These are phyloP conservation scores for Caradrina kadenii DNA, from an alignment of 2,888 invertebrate genomes.

Conservation along the genomic window DNA sequence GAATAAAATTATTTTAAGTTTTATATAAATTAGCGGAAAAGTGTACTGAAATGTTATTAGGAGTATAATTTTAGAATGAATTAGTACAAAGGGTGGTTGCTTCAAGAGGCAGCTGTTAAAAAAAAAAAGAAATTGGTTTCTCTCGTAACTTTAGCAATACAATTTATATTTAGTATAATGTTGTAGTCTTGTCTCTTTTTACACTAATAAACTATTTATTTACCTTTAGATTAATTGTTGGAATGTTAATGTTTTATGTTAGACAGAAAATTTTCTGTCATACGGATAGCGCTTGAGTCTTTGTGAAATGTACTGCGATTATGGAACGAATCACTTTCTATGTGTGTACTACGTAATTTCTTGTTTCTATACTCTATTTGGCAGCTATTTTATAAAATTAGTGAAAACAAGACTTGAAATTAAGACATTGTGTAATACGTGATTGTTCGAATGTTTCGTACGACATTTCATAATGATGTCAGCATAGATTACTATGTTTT, in stretches of 20 bases:
- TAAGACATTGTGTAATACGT: slow-evolving; percentile 52
- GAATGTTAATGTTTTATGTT: slow-evolving; percentile 81
- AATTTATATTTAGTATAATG: slow-evolving; percentile 78
- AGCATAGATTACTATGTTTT: slow-evolving; percentile 52
- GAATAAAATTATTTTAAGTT: slow-evolving; percentile 58
- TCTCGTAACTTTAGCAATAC: slow-evolving; percentile 79
- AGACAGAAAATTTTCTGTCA: slow-evolving; percentile 68
- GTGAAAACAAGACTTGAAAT: slow-evolving; percentile 42
- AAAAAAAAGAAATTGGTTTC: slow-evolving; percentile 77
- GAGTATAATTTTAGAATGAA: slow-evolving; percentile 70
- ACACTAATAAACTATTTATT: slow-evolving; percentile 78
- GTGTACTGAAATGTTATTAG: slow-evolving; percentile 67
- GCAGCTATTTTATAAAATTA: slow-evolving; percentile 38
- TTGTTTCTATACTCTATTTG: slow-evolving; percentile 22
- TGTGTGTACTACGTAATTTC: slow-evolving; percentile 26
- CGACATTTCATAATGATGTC: slow-evolving; percentile 59
- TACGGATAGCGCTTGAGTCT: slow-evolving; percentile 48
- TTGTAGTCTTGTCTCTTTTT: slow-evolving; percentile 77
- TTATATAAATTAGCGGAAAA: slow-evolving; percentile 66
- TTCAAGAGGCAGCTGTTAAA: slow-evolving; percentile 71
- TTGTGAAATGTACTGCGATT: slow-evolving; percentile 61
- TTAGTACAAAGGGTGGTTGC: slow-evolving; percentile 82
- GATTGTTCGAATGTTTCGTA: slow-evolving; percentile 34
- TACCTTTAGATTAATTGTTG: slow-evolving; percentile 81
- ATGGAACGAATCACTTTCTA: slow-evolving; percentile 35